A percentile compares a stretch with the other conserved stretches of the same genome.
phyloP scores from a whole-genome alignment of 2,888 invertebrate species.

The Tenthredo amoena region DNA sequence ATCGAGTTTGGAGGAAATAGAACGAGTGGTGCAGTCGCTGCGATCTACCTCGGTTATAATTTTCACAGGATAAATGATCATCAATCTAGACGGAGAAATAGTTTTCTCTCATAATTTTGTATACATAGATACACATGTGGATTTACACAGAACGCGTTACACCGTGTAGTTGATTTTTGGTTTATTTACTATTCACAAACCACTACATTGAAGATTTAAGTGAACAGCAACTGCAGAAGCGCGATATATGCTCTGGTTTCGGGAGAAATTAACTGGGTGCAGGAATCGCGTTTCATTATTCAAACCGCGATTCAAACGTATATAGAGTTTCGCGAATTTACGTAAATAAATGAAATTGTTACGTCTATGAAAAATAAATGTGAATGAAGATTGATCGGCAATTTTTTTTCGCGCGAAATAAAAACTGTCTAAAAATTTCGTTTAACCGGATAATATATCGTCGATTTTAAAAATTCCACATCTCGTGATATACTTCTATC shows the following conservation, averaged over 20 bases:
- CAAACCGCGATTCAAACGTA: background rate
- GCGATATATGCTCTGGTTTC: background rate
- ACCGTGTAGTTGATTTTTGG: background rate
- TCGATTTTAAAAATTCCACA: too few relatives aligned
- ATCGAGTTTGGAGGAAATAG: constrained; percentile 33
- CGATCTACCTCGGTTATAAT: background rate
- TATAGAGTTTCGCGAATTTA: background rate
- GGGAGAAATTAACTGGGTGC: background rate
- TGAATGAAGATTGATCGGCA: background rate
- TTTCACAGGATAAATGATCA: background rate
- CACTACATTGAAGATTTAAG: background rate
- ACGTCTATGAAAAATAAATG: background rate
- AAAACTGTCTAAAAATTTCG: background rate
- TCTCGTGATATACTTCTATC: too few relatives aligned
- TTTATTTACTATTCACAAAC: background rate
- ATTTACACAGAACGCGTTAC: background rate
- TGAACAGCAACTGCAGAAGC: background rate
- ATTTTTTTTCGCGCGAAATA: background rate
- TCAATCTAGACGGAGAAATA: background rate
- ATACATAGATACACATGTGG: too few relatives aligned
- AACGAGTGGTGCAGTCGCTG: constrained; percentile 18
- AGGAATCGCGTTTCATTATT: constrained; percentile 1
- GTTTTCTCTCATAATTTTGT: background rate
- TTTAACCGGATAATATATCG: too few relatives aligned
- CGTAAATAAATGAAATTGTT: background rate